phyloP scores from a whole-genome alignment of 2,797 vertebrate genomes.

The Capromys pilorides region DNA sequence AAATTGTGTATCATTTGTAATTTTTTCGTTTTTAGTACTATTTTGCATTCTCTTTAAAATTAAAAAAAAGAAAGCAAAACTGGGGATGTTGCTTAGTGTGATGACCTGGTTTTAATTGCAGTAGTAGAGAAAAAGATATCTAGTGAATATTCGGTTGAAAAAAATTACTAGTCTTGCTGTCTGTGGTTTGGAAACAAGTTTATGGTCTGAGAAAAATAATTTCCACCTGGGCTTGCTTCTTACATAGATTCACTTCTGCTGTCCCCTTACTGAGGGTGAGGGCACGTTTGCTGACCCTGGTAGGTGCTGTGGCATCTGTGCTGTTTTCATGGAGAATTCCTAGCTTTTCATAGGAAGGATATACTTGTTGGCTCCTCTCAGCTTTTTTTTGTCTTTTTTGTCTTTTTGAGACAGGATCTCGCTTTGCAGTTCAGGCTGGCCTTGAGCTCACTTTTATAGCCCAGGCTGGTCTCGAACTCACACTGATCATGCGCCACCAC shows the following conservation, averaged over 20 bases:
- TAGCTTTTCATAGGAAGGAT: background rate
- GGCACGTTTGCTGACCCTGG: background rate
- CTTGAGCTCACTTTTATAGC: too few relatives aligned
- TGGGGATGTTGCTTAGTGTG: background rate
- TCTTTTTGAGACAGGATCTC: too few relatives aligned
- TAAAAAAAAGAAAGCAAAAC: background rate
- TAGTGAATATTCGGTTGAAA: conserved; percentile 26
- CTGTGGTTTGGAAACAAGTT: background rate
- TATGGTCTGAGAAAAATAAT: background rate
- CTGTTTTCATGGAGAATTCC: background rate
- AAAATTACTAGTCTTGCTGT: background rate
- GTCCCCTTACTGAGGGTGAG: background rate
- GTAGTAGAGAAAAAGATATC: background rate
- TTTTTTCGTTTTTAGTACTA: too few relatives aligned
- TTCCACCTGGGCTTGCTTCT: background rate
- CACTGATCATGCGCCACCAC: too few relatives aligned
- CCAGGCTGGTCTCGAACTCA: too few relatives aligned
- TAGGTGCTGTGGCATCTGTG: background rate
- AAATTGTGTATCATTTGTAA: too few relatives aligned
- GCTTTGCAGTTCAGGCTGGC: too few relatives aligned
- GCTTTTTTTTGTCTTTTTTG: too few relatives aligned
- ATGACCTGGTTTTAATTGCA: background rate
- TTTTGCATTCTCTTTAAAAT: too few relatives aligned
- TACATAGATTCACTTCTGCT: background rate
- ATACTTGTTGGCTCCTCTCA: background rate